Conservation (phyloP, 2,888 invertebrate genomes). For the Sclerodermus sp. region DNA sequence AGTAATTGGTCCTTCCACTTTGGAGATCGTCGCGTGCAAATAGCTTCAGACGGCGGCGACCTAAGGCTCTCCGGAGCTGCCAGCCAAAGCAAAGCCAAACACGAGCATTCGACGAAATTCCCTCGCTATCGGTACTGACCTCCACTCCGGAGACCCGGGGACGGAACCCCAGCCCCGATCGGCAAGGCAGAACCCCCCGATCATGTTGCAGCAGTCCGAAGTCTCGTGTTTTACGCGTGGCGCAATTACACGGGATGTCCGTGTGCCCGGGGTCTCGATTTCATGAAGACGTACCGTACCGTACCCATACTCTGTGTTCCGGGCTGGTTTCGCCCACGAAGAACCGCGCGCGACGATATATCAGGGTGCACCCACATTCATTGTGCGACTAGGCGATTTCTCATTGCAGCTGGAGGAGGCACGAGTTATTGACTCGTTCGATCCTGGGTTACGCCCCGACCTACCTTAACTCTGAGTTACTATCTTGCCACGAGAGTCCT, state of each 20-base stretch:
- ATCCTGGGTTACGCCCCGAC: conserved; percentile 52
- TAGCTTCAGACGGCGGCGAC: conserved; percentile 25
- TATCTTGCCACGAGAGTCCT: conserved; percentile 36
- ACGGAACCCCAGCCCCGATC: too few species aligned
- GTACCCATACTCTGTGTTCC: conserved; percentile 11
- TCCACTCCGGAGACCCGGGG: too few species aligned
- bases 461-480: conserved; percentile 47
- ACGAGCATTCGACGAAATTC: conserved; percentile 14
- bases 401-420: conserved; percentile 45
- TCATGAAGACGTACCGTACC: conserved; percentile 39
- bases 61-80: conserved; percentile 14
- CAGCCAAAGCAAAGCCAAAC: conserved; percentile 16
- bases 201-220: too few species aligned
- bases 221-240: conserved; percentile 26
- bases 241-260: conserved; percentile 21
- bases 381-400: conserved; percentile 41
- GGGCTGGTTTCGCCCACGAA: conserved; percentile 2
- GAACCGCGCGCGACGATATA: conserved; percentile 22
- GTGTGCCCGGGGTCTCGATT: conserved; percentile 28
- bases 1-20: conserved; percentile 23
- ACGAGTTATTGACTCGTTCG: conserved; percentile 52
- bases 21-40: conserved; percentile 28
- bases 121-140: too few species aligned
- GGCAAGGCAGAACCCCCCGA: too few species aligned
- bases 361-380: conserved; percentile 43